Evolutionary conservation across 2,797 vertebrate species (phyloP), one percentile per base, ranked within the genome.

Genomic region (Paedocypris micromegethes): DNA sequence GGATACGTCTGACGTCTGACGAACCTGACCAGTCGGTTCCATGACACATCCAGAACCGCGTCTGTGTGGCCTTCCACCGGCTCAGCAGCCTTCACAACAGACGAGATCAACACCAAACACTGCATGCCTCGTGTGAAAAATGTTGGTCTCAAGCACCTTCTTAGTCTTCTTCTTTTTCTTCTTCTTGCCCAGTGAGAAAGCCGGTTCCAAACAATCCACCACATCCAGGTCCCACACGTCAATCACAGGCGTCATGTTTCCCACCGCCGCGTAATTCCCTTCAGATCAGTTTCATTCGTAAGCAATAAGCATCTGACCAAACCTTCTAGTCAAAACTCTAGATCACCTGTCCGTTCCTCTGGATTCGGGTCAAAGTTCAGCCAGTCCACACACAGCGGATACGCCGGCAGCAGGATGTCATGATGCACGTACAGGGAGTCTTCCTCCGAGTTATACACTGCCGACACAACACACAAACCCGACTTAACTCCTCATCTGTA

Each of bases 181-280:
- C 76, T 93, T 94, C 80, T 77, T 87, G 66, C 96, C 95, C 37
- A 99, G 90, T 6, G 94, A 92, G 85, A 98, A 98, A 53, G 86
- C 93, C 0, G 97, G 96, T 74, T 99, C 97, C 54, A 99, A 81
- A 74, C 93, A 94, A 76, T 98, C 95, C 38, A 99, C 96, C 74
- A 98, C 85, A 75, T 99, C 97, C 66, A 99, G 88, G 84, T 99
- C 95, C 97, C 97, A 99, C 46, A 98, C 82, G 5, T 99, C 96
- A 42, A 99, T 96, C 77, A 94, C 89, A 0, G 96, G 91, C n/a
- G 91, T 98, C 96, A 99, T 98, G 83, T 89, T 98, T 72, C 96
- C 96, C 72, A 99, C 91, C 1, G 96, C 96, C 42, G 91, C 91
- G 0, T 93, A 96, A 85, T 95, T 98, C 40, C 88, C 97, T 89